These are phyloP conservation scores for Erebia ligea DNA, from an alignment of 2,888 invertebrate species.

Conservation along the genomic window DNA sequence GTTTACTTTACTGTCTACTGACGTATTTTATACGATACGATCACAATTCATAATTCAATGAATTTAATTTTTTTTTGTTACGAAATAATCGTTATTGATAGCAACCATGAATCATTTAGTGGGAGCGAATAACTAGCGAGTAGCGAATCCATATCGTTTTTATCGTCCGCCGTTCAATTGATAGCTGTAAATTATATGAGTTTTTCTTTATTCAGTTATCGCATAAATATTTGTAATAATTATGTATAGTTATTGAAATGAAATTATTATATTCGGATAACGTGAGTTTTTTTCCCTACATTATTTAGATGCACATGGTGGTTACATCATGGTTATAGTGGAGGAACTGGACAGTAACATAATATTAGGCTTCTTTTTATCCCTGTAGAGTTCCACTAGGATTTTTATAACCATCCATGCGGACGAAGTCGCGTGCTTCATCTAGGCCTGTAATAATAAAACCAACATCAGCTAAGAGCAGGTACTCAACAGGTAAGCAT, in stretches of 20 bases:
- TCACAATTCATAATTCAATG: neutral
- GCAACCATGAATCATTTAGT: constrained; percentile 2
- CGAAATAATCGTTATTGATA: constrained; percentile 8
- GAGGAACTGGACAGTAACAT: too few relatives aligned
- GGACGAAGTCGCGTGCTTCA: too few relatives aligned
- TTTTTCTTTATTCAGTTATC: constrained; percentile 7
- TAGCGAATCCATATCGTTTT: neutral
- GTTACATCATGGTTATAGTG: too few relatives aligned
- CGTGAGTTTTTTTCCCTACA: neutral
- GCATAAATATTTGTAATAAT: constrained; percentile 9
- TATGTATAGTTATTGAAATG: neutral
- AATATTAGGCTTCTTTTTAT: too few relatives aligned
- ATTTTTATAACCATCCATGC: too few relatives aligned
- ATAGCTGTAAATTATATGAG: constrained; percentile 5
- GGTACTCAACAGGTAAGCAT: too few relatives aligned
- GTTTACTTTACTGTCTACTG: too few relatives aligned
- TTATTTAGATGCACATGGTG: neutral
- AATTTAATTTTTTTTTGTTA: neutral
- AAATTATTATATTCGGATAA: neutral
- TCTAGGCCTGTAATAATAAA: too few relatives aligned
- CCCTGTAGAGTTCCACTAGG: too few relatives aligned
- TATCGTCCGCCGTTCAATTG: neutral
- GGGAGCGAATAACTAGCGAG: neutral
- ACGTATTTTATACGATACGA: too few relatives aligned
- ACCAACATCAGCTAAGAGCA: too few relatives aligned